These are phyloP conservation scores for Chitala chitala DNA, from an alignment of 2,113 vertebrate species.

Conservation along the genomic window DNA sequence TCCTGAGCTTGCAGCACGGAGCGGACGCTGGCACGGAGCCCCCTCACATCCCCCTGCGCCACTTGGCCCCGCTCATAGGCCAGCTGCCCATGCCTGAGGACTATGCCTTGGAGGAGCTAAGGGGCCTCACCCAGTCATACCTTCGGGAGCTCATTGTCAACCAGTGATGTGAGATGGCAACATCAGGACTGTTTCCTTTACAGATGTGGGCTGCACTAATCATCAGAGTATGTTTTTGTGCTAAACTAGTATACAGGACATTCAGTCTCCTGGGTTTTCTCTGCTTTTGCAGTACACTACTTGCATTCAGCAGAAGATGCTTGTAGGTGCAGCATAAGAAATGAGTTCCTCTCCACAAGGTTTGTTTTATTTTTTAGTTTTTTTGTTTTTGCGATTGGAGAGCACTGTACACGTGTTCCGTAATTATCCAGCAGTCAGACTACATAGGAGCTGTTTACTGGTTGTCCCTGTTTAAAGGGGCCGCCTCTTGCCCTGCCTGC, in stretches of 20 bases:
- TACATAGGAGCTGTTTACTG: conserved; percentile 10
- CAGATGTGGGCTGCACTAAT: not conserved
- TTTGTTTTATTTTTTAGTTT: conserved; percentile 19
- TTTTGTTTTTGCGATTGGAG: conserved; percentile 28
- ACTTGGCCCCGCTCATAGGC: conserved; percentile 78
- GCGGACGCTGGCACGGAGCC: conserved; percentile 49
- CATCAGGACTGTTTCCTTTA: not conserved
- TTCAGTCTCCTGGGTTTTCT: not conserved
- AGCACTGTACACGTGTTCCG: conserved; percentile 29
- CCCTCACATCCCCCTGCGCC: conserved; percentile 64
- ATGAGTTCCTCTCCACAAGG: not conserved
- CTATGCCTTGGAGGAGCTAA: conserved; percentile 88
- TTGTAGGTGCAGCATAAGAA: conserved; percentile 27
- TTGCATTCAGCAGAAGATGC: conserved; percentile 18
- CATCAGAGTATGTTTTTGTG: not conserved
- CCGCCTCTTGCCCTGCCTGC: not conserved
- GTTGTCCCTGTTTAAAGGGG: conserved; percentile 31
- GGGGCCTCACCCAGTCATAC: conserved; percentile 84
- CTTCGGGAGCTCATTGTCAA: conserved; percentile 73
- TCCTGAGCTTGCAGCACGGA: conserved; percentile 79
- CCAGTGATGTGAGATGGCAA: conserved; percentile 54
- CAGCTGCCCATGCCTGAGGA: conserved; percentile 92
- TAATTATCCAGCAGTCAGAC: conserved; percentile 32
- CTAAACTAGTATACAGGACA: not conserved
- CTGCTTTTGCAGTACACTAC: conserved; percentile 1